These are phyloP conservation scores for Pao palembangensis DNA, from an alignment of 2,113 vertebrate genomes.

Conservation along the genomic window DNA sequence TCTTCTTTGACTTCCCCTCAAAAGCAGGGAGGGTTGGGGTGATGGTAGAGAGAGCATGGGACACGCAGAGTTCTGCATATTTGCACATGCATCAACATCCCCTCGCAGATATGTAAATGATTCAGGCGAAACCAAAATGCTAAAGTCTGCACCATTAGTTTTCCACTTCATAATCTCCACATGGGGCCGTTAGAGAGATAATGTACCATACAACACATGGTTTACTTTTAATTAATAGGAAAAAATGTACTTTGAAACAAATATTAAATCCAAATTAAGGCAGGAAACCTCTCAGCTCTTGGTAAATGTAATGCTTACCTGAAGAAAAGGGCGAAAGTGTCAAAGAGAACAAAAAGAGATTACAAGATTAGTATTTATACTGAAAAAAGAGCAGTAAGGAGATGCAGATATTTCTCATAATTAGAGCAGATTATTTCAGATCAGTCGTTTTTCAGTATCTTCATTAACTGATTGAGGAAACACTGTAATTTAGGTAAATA, in stretches of 20 bases:
- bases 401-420: no score
- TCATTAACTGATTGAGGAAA: no score
- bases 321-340: constrained; percentile 19
- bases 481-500: no score
- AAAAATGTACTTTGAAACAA: constrained; percentile 90
- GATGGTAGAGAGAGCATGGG: constrained; percentile 67
- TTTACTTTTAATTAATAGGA: constrained; percentile 99
- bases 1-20: constrained; percentile 74
- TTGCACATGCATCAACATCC: constrained; percentile 91
- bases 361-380: no score
- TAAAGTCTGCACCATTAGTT: constrained; percentile 99
- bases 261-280: constrained; percentile 98
- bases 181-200: constrained; percentile 99
- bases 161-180: constrained; percentile 99
- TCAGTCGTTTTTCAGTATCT: no score
- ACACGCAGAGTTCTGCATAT: constrained; percentile 88
- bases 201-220: constrained; percentile 99
- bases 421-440: no score
- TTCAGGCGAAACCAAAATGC: constrained; percentile 92
- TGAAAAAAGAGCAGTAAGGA: no score
- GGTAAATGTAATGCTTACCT: constrained; percentile 71
- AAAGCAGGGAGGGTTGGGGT: constrained; percentile 34
- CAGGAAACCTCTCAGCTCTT: constrained; percentile 81
- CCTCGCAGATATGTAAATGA: constrained; percentile 94
- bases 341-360: constrained; percentile 34